Evolutionary conservation across 2,113 vertebrate genomes (phyloP), one percentile per base, ranked within the genome.

Genomic region (Stomatorhinus ivindoensis): DNA sequence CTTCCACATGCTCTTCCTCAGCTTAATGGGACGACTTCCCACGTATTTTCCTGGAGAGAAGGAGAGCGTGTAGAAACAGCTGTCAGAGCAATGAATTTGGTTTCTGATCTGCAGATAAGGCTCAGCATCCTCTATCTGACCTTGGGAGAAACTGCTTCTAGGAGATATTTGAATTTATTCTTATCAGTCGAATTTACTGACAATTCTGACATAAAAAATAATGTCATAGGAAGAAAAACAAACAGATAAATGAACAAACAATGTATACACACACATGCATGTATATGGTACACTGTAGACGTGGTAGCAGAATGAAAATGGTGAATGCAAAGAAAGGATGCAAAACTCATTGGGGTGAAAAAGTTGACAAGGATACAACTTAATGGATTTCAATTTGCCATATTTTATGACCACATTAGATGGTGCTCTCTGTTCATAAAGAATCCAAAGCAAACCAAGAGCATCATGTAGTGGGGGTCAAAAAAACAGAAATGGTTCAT

Each of bases 1-100:
- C 91, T 96, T 97, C 97, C 97, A 98, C 96, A 97, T 97, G 92
- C 97, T 98, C 93, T 98, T 98, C 80, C 97, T 95, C 73, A 98
- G 94, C 90, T 98, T 98, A 94, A 98, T 98, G n/a, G 97, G 97
- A 4, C 97, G 96, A 3, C 97, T 98, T 86, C 97, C 97, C 2
- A 98, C 97, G 0, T 98, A 98, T 86, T 97, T 98, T 46, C 97
- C 97, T 98, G 91, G 6, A 3, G 50, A 35, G 19, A 13, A 27
- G 47, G 27, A 42, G 15, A 27, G 19, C 6, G 39, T 44, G 31
- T 27, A 9, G 39, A 69, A 15, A 61, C 35, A 51, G n/a, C 8
- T 65, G 21, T 31, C n/a, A 89, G 19, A 42, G 47, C 24, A 27
- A 35, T 65, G 39, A 86, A 31, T 19, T 48, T 47, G 44, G 61